phyloP scores from a whole-genome alignment of 2,797 vertebrate species.

The Acanthornis magna region DNA sequence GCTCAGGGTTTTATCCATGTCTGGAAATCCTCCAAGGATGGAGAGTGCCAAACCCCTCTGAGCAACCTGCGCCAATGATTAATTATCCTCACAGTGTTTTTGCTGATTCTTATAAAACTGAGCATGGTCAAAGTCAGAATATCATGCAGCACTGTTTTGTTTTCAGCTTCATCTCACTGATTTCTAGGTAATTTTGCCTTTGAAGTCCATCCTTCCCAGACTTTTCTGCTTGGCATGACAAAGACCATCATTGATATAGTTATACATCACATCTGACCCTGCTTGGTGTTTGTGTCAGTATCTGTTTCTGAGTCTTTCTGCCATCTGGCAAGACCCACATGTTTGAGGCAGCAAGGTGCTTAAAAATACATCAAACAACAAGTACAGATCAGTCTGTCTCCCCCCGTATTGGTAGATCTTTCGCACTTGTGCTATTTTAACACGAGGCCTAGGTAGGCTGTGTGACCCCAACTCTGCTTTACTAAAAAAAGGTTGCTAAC shows the following conservation, averaged over 20 bases:
- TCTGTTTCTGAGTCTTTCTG: background rate
- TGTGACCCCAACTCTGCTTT: background rate
- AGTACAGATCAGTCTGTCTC: background rate
- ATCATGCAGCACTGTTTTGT: background rate
- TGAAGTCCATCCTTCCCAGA: background rate
- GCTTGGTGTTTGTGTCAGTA: background rate
- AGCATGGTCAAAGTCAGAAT: background rate
- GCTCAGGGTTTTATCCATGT: background rate
- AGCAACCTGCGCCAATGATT: background rate
- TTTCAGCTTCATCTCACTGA: background rate
- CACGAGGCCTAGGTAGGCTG: rapidly evolving
- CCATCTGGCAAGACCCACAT: background rate
- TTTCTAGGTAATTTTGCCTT: background rate
- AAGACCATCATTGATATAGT: background rate
- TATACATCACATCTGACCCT: background rate
- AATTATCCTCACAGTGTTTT: background rate
- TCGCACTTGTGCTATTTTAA: background rate
- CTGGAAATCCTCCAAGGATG: background rate
- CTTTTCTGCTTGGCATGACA: background rate
- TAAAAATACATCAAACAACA: background rate
- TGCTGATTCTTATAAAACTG: background rate
- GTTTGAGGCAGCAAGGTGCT: background rate
- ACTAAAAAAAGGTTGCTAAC: background rate
- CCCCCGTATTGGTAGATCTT: background rate
- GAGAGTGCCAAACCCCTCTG: background rate